These are phyloP conservation scores for Yponomeuta cagnagella DNA, from an alignment of 2,888 invertebrate species.

Conservation along the genomic window DNA sequence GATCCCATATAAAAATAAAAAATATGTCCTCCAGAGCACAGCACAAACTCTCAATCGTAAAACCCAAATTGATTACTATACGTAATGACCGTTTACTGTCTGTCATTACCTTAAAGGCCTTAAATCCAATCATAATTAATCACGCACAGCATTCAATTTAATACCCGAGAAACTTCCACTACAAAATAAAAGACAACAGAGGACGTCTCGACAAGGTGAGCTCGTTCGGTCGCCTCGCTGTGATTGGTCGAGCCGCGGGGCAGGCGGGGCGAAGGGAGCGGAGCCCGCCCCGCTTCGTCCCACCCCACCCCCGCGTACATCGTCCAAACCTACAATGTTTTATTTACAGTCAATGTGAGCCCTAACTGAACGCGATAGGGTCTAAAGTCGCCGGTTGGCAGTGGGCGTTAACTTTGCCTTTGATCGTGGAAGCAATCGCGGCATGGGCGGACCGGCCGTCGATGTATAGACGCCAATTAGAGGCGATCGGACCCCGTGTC, in stretches of 20 bases:
- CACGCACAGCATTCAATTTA: slow-evolving; percentile 1
- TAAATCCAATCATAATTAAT: not conserved
- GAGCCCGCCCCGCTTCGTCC: slow-evolving; percentile 52
- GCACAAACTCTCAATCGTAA: not conserved
- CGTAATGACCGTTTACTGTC: not conserved
- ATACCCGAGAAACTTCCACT: slow-evolving; percentile 9
- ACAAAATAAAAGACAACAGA: slow-evolving; percentile 42
- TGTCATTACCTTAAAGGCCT: not conserved
- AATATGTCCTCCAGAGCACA: not conserved
- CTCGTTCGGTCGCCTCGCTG: slow-evolving; percentile 50
- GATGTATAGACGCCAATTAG: slow-evolving; percentile 68
- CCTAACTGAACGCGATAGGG: slow-evolving; percentile 34
- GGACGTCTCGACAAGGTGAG: slow-evolving; percentile 70
- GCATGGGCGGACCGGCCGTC: slow-evolving; percentile 69
- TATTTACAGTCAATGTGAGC: slow-evolving; percentile 40
- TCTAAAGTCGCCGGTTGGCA: slow-evolving; percentile 32
- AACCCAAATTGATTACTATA: not conserved
- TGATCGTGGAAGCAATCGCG: slow-evolving; percentile 62
- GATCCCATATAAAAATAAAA: too few relatives aligned
- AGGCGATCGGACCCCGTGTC: slow-evolving; percentile 46
- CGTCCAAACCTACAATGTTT: slow-evolving; percentile 50
- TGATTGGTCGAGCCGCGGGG: slow-evolving; percentile 61
- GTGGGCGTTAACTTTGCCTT: slow-evolving; percentile 39
- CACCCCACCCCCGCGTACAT: slow-evolving; percentile 56
- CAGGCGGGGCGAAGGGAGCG: slow-evolving; percentile 60